Evolutionary conservation across 2,113 vertebrate species (phyloP), one percentile per base, ranked within the genome.

Genomic region (Boleophthalmus pectinirostris): DNA sequence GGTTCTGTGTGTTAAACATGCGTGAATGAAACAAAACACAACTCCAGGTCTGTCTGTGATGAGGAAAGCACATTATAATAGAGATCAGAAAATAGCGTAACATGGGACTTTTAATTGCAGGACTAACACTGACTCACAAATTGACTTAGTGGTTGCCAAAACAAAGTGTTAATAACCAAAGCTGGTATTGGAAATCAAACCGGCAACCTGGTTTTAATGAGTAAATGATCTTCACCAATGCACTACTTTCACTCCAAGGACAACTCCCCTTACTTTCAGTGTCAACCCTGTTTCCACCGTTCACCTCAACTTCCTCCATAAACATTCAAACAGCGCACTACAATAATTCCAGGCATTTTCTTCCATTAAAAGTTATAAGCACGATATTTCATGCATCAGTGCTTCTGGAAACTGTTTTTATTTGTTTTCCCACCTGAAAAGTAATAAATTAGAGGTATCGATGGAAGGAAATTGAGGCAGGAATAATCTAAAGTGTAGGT

Each of bases 401-500:
- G 33, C 33, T 43, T 43, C 9, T 43, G 61, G 61, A 38, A 64
- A 43, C 33, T 12, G 38, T 63, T 63, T 35, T 63, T 35, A 18
- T 63, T 63, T 63, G 25, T 25, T 63, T 63, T 25, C 35, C 60
- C 25, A 20, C 25, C 18, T 14, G 3, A 64, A 61, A 38, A 43
- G 61, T 21, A 65, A 76, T 74, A 77, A 73, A 81, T 60, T 78
- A 61, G 47, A 51, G 57, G 67, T 35, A 47, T 24, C 23, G 68
- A 61, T 43, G 35, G 72, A 74, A 14, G 53, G 60, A 67, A 33
- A 38, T 15, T 47, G 21, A 18, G 45, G 64, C 35, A 25, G 65
- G 70, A 81, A 70, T 60, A 57, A 69, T 51, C 70, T 45, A 74
- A 47, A 43, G 38, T 43, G 38, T 43, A 78, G 69, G 78, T 70